Base-by-base conservation (phyloP, 2,888 invertebrate genomes). In the Daptonema setosum region DNA sequence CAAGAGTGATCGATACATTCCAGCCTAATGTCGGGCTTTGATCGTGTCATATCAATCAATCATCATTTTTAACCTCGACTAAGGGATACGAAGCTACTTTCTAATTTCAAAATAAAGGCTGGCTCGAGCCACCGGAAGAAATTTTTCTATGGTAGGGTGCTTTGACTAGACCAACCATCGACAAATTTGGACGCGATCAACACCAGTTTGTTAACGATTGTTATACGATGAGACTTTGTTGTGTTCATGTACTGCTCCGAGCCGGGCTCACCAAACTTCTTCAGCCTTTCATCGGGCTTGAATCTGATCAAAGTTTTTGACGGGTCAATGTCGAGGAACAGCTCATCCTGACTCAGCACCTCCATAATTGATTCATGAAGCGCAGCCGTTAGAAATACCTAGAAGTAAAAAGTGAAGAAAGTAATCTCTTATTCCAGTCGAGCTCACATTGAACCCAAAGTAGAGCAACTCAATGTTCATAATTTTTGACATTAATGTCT, bases 241-340 rank as follows among this genome's bases (percentile, higher is more conserved):
- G 45, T n/a, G 20, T 11, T 74, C 52, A 79, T 76, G 70, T 85
- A 86, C 57, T 82, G 81, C 0, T 78, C 76, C 8, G 80, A 81
- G 26, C 81, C 81, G 59, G 83, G 81, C 63, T 79, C 78, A 0
- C 87, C 87, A 69, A 87, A 87, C 67, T 83, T 81, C 67, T 79
- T 80, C 26, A 78, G 68, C n/a, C 52, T 67, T 61, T 79, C 78
- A 52, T 71, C 72, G 0, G 77, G 73, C 41, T 78, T 75, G 65
- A 80, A 80, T 78, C 84, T 79, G 67, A 82, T 80, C 5, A 73
- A 61, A 1, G 58, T 54, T 56, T 88, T 88, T 61, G 83, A 81
- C 0, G 87, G 85, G 73, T 93, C 90, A 41, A 88, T 81, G 70
- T 93, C 91, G 55, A 91, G 78, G 73, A 84, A 86, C 73, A 82